A percentile compares a stretch with the other conserved stretches of the same genome.
Evolutionary conservation across 2,888 invertebrate species (phyloP).

Genomic region (Amiota communis): DNA sequence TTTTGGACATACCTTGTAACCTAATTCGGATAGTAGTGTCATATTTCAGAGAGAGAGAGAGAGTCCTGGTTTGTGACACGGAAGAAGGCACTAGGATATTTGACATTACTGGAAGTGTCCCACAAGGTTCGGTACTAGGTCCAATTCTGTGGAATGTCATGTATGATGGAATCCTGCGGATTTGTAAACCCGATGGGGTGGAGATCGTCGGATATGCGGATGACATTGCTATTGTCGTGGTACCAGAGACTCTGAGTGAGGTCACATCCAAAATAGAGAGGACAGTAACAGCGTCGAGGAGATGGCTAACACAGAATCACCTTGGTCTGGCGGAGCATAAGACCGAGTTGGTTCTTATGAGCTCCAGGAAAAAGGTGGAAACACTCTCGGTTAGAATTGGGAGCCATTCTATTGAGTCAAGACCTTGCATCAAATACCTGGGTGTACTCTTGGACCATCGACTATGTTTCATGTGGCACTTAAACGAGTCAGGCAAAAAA

Average conservation of each 20-base stretch:
- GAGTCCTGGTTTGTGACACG: too few relatives aligned
- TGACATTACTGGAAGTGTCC: neutral
- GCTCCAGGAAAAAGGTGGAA: neutral
- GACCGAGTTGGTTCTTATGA: neutral
- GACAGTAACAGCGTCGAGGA: neutral
- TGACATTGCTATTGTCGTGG: neutral
- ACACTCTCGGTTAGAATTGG: neutral
- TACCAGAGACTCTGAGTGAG: neutral
- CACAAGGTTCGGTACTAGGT: neutral
- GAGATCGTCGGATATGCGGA: conserved; percentile 34
- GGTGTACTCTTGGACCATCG: neutral
- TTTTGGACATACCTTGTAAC: too few relatives aligned
- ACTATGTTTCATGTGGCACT: neutral
- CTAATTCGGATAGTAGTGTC: too few relatives aligned
- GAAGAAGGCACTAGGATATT: neutral
- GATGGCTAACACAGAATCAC: neutral
- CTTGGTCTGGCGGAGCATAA: neutral
- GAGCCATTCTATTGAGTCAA: neutral
- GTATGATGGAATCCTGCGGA: neutral
- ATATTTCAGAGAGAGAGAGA: too few relatives aligned
- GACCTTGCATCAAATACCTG: too few relatives aligned
- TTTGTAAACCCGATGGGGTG: neutral
- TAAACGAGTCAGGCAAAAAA: neutral
- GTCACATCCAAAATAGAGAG: neutral
- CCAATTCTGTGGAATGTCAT: neutral